Evolutionary conservation across 2,113 vertebrate genomes (phyloP), one percentile per base, ranked within the genome.

Genomic region (Talpa occidentalis): DNA sequence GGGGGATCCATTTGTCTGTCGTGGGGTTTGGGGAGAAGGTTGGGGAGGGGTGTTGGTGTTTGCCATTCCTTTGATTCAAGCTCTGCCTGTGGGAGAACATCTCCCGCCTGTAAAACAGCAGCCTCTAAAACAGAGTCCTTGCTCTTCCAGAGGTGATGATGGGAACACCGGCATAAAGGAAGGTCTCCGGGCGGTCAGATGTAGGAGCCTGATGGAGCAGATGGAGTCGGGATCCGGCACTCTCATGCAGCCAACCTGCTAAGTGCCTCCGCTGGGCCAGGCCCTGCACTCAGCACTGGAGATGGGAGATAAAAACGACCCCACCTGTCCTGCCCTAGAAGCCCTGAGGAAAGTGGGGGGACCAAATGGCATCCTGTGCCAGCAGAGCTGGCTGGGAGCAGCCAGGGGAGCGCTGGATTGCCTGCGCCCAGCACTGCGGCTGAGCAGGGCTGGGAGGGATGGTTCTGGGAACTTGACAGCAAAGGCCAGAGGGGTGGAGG

Each of bases 211-310:
- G 16, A 30, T 28, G 52, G 62, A 79, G 52, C n/a, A 44, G 52
- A 5, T 17, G 15, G n/a, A 3, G 1, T 22, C 17, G n/a, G 60
- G 56, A 7, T 5, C 32, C 21, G 37, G 59, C 5, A 35, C 2
- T 3, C 15, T 22, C 30, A 4, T 6, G 59, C 28, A n/a, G 30
- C 8, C 49, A 67, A 56, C 21, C 1, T 0, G 0, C 42, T 5
- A 3, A 59, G 8, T 15, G 44, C 54, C 54, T 30, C 32, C 14
- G 10, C 15, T 12, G 3, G 40, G 12, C 12, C n/a, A 5, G 66
- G 72, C 6, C 2, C 52, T 49, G 21, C 56, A 62, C 54, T 59
- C 3, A 1, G 42, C 15, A 3, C 22, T 52, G 30, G 40, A 12
- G 19, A 1, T 12, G 6, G 11, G 64, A n/a, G 64, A 24, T 0